phyloP scores from a whole-genome alignment of 2,113 vertebrate species.

The Upupa epops region DNA sequence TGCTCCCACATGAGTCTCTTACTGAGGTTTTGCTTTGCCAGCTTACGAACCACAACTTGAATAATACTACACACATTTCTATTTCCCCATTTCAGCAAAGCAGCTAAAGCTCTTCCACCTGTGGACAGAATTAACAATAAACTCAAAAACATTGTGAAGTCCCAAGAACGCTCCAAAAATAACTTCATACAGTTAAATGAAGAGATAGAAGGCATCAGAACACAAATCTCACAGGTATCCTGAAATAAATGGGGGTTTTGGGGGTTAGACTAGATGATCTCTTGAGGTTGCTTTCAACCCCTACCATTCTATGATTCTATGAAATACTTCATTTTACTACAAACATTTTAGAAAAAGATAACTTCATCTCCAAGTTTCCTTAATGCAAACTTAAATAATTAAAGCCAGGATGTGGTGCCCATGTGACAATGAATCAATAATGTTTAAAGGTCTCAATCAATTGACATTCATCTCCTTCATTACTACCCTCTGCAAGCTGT shows the following conservation, averaged over 20 bases:
- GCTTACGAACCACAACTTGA: not conserved
- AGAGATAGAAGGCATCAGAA: slow-evolving; percentile 43
- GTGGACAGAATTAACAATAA: slow-evolving; percentile 58
- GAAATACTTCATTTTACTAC: not conserved
- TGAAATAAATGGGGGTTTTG: not conserved
- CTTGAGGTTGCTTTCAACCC: no score
- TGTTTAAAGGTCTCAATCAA: not conserved
- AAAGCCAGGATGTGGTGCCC: not conserved
- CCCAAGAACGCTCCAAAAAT: slow-evolving; percentile 65
- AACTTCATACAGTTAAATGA: slow-evolving; percentile 57
- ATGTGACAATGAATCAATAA: not conserved
- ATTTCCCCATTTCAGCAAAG: slow-evolving; percentile 73
- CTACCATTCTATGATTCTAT: no score
- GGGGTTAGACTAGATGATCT: no score
- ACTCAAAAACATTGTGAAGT: slow-evolving; percentile 68
- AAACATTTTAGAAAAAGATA: not conserved
- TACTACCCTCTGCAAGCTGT: not conserved
- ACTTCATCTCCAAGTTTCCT: not conserved
- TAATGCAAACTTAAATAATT: not conserved
- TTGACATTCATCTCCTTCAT: not conserved
- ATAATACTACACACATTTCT: not conserved
- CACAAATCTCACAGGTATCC: slow-evolving; percentile 72
- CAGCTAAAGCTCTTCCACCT: slow-evolving; percentile 62
- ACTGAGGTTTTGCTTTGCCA: not conserved
- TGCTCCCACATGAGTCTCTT: not conserved